These are phyloP conservation scores for Lucilia cuprina DNA, from an alignment of 1,140 invertebrate species.

Conservation along the genomic window DNA sequence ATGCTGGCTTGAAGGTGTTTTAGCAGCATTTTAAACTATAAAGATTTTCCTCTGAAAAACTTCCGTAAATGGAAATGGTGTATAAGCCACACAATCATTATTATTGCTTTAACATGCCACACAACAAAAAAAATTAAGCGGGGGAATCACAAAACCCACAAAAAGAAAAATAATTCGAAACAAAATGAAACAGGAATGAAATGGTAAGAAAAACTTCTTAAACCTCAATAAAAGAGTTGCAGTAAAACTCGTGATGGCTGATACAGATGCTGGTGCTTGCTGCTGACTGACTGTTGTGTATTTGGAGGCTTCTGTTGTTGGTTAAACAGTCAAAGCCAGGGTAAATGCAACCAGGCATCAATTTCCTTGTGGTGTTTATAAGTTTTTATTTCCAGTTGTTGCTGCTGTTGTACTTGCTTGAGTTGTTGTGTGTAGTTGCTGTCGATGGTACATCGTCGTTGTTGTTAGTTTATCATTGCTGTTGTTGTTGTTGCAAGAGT, in stretches of 20 bases:
- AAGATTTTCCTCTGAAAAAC: too few species aligned
- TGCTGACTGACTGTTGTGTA: background rate
- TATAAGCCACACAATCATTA: background rate
- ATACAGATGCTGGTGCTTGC: background rate
- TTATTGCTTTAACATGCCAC: slow-evolving; percentile 13
- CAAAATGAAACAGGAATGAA: background rate
- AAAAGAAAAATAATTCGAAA: background rate
- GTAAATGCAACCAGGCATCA: slow-evolving; percentile 24
- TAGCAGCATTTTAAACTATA: too few species aligned
- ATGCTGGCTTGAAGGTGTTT: background rate
- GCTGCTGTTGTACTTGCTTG: slow-evolving; percentile 1
- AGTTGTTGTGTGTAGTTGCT: background rate
- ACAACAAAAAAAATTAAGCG: background rate
- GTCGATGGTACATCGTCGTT: background rate
- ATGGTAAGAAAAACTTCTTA: background rate
- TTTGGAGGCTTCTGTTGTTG: background rate
- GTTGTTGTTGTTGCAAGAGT: background rate
- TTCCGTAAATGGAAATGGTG: background rate
- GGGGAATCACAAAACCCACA: background rate
- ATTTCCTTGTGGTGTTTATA: slow-evolving; percentile 25
- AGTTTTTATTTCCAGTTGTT: background rate
- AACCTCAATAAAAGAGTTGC: background rate
- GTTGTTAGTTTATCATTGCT: background rate
- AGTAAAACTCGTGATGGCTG: background rate
- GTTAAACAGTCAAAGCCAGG: background rate